These are phyloP conservation scores for Lepidonotus clava DNA, from an alignment of 2,888 invertebrate genomes.

Conservation along the genomic window DNA sequence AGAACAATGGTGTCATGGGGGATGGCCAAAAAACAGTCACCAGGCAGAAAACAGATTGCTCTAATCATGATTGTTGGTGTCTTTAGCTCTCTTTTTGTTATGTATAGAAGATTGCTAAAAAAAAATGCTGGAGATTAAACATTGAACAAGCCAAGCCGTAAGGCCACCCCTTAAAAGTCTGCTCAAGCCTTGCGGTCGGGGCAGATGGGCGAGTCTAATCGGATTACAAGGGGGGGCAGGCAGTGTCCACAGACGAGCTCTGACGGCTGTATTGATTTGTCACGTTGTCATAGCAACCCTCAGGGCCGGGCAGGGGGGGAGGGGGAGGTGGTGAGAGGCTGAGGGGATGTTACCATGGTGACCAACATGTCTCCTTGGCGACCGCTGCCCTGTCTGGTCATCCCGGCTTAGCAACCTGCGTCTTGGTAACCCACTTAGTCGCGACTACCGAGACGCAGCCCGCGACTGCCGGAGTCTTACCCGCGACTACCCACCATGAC, in stretches of 20 bases:
- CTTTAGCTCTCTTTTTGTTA: too few relatives aligned
- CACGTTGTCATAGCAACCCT: background rate
- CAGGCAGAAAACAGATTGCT: too few relatives aligned
- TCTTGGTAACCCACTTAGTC: too few relatives aligned
- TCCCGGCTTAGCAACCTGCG: background rate
- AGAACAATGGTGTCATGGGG: too few relatives aligned
- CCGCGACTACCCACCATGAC: too few relatives aligned
- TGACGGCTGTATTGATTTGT: background rate
- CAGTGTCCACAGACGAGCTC: background rate
- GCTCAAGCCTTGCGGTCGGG: background rate
- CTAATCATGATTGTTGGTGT: too few relatives aligned
- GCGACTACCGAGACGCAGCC: too few relatives aligned
- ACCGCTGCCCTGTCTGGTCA: background rate
- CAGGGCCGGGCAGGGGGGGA: background rate
- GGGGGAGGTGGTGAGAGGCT: background rate
- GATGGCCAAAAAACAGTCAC: too few relatives aligned
- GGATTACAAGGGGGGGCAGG: background rate
- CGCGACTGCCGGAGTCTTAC: too few relatives aligned
- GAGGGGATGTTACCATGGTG: constrained; percentile 14
- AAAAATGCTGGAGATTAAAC: too few relatives aligned
- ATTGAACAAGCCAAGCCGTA: too few relatives aligned
- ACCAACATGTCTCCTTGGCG: background rate
- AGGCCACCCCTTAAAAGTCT: background rate
- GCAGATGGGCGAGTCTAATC: background rate
- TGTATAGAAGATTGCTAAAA: too few relatives aligned